These are phyloP conservation scores for Phrynocephalus guinanensis DNA, from an alignment of 2,797 vertebrate species.

Conservation along the genomic window DNA sequence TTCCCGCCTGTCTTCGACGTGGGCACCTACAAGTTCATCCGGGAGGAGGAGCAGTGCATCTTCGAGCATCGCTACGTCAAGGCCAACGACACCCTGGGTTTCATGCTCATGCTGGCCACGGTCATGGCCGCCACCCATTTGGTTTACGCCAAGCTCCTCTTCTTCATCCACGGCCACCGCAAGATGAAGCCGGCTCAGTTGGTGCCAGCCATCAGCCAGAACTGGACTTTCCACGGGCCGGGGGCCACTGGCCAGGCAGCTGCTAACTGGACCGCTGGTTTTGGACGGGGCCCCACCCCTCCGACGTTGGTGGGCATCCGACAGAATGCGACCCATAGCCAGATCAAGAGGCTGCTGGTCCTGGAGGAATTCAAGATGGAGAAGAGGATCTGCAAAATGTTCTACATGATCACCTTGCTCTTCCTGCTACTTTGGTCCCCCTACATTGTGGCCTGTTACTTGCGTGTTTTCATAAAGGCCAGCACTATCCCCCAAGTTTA, in stretches of 20 bases:
- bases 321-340: conserved; percentile 84
- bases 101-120: conserved; percentile 93
- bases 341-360: conserved; percentile 90
- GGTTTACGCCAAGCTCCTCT: conserved; percentile 93
- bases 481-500: conserved; percentile 89
- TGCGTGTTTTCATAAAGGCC: conserved; percentile 89
- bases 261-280: conserved; percentile 97
- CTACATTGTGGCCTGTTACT: conserved; percentile 92
- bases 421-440: conserved; percentile 94
- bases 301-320: conserved; percentile 94
- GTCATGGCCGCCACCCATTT: conserved; percentile 92
- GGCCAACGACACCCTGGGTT: conserved; percentile 93
- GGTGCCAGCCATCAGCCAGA: conserved; percentile 95
- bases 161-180: conserved; percentile 95
- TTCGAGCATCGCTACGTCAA: conserved; percentile 95
- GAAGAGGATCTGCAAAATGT: conserved; percentile 96
- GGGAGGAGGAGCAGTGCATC: conserved; percentile 92
- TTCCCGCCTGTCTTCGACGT: conserved; percentile 94
- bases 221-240: conserved; percentile 97
- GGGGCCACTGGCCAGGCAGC: conserved; percentile 96
- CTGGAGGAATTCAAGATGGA: conserved; percentile 97
- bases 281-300: conserved; percentile 93
- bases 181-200: conserved; percentile 97
- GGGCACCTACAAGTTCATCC: conserved; percentile 91
- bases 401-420: conserved; percentile 93